Percentiles rank a stretch among this genome's conserved stretches.
These are phyloP conservation scores for Phoronis australis DNA, from an alignment of 2,888 invertebrate genomes.

Conservation along the genomic window DNA sequence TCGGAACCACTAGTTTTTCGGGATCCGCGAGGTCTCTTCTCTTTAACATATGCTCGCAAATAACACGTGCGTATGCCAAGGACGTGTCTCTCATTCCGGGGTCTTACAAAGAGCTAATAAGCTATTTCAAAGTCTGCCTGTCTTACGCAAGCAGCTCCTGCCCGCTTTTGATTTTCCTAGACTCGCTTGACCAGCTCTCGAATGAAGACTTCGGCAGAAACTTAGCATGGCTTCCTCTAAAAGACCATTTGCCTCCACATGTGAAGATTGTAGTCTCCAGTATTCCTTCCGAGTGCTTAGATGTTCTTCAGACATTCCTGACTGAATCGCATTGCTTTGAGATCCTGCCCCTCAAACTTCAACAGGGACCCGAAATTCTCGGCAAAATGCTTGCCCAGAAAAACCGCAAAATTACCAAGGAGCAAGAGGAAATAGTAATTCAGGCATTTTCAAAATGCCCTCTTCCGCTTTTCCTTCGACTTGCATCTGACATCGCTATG, in stretches of 20 bases:
- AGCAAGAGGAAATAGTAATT: slow-evolving; percentile 23
- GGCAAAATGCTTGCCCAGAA: slow-evolving; percentile 28
- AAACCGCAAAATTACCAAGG: slow-evolving; percentile 23
- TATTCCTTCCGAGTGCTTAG: neutral
- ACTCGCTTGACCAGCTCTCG: slow-evolving; percentile 36
- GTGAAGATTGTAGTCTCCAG: slow-evolving; percentile 36
- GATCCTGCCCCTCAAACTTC: slow-evolving; percentile 2
- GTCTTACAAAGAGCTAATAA: no score
- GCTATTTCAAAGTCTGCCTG: no score
- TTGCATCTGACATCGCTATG: slow-evolving; percentile 36
- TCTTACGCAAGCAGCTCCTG: no score
- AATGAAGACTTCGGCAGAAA: slow-evolving; percentile 28
- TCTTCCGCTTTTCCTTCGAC: slow-evolving; percentile 34
- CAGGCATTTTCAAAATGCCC: slow-evolving; percentile 27
- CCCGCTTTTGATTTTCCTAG: slow-evolving; percentile 28
- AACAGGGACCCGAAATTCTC: neutral
- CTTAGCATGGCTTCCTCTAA: slow-evolving; percentile 34
- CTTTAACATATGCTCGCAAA: no score
- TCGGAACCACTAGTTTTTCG: no score
- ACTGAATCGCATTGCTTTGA: slow-evolving; percentile 5
- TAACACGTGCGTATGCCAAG: no score
- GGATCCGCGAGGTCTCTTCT: no score
- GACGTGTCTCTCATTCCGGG: no score
- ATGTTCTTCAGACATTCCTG: neutral
- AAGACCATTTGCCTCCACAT: slow-evolving; percentile 19